These are phyloP conservation scores for Auanema sp. DNA, from an alignment of 2,888 invertebrate species.

Conservation along the genomic window DNA sequence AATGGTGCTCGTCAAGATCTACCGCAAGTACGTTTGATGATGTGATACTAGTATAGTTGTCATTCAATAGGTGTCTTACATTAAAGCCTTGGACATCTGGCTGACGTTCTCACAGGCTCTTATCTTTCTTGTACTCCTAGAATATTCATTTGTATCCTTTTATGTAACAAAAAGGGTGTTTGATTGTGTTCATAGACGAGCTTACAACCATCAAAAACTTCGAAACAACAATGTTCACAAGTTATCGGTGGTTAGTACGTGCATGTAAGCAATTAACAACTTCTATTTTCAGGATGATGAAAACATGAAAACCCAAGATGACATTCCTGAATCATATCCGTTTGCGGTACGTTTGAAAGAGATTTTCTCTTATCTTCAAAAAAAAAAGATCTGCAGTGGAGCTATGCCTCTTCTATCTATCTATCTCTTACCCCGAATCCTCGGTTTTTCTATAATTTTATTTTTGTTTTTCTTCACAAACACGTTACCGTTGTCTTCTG, in stretches of 20 bases:
- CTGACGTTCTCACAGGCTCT: constrained; percentile 60
- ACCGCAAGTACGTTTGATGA: constrained; percentile 52
- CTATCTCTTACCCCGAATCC: neutral
- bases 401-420: neutral
- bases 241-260: neutral
- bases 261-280: neutral
- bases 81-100: constrained; percentile 63
- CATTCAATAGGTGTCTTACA: constrained; percentile 46
- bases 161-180: constrained; percentile 57
- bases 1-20: constrained; percentile 63
- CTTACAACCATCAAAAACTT: constrained; percentile 8
- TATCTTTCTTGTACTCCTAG: constrained; percentile 62
- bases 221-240: constrained; percentile 1
- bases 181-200: constrained; percentile 49
- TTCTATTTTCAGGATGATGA: constrained; percentile 1
- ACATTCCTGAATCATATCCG: constrained; percentile 14
- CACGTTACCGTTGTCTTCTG: neutral
- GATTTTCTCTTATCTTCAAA: neutral
- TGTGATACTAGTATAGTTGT: neutral
- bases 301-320: constrained; percentile 9
- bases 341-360: constrained; percentile 16
- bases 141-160: constrained; percentile 63
- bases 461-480: constrained; percentile 1
- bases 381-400: neutral
- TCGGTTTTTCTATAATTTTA: neutral